A percentile compares a stretch with the other conserved stretches of the same genome.
phyloP scores from a whole-genome alignment of 1,140 invertebrate genomes.

The Brachystomella parvula region DNA sequence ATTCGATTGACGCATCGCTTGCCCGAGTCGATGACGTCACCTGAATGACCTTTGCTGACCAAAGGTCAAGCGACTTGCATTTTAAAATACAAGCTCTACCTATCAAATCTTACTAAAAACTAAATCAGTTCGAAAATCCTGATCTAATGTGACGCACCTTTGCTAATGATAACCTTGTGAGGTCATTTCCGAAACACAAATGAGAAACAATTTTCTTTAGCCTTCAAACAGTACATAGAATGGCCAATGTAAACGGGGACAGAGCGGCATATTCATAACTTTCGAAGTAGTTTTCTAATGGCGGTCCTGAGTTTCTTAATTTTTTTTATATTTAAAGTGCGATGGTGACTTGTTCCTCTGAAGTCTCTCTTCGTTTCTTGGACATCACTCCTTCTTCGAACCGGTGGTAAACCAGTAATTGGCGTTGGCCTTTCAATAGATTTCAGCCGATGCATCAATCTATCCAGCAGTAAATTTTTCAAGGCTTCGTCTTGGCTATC shows the following conservation, averaged over 20 bases:
- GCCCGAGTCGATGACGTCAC: too few species aligned
- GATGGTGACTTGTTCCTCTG: background rate
- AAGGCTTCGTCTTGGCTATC: background rate
- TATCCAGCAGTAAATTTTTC: background rate
- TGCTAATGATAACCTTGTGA: too few species aligned
- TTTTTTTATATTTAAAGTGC: background rate
- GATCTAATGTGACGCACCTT: too few species aligned
- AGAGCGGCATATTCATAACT: too few species aligned
- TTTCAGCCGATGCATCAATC: background rate
- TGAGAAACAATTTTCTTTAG: background rate
- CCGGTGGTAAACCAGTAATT: background rate
- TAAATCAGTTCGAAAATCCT: background rate
- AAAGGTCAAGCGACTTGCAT: background rate
- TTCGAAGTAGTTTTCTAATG: background rate
- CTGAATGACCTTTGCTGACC: too few species aligned
- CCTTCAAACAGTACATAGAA: background rate
- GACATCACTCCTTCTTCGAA: background rate
- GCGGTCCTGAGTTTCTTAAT: background rate
- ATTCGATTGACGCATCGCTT: too few species aligned
- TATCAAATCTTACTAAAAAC: background rate
- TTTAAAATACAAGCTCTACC: background rate
- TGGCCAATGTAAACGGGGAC: background rate
- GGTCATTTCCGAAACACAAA: conserved; percentile 2
- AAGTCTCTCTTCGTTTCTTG: background rate
- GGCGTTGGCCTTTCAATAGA: background rate